These are phyloP conservation scores for Brachionus sp. DNA, from an alignment of 1,140 invertebrate genomes.

Conservation along the genomic window DNA sequence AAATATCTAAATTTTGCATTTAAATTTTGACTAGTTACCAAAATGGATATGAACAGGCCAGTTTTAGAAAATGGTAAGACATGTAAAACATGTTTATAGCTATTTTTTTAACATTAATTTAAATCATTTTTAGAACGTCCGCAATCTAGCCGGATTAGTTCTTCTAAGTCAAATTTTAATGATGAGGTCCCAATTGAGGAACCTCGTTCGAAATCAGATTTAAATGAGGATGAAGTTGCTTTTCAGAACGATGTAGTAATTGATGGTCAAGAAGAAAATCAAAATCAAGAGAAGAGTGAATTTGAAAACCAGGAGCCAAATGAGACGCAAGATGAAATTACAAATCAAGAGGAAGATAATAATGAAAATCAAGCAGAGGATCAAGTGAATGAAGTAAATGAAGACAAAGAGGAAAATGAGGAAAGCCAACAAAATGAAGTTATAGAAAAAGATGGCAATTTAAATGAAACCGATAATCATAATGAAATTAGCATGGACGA, in stretches of 20 bases:
- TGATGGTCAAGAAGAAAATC: background rate
- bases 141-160: background rate
- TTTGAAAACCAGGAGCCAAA: background rate
- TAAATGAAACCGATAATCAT: background rate
- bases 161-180: slow-evolving; percentile 16
- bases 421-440: background rate
- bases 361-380: background rate
- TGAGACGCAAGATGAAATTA: too few relatives aligned
- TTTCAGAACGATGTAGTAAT: background rate
- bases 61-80: background rate
- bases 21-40: background rate
- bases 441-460: background rate
- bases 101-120: background rate
- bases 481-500: background rate
- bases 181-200: background rate
- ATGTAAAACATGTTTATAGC: background rate
- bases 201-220: slow-evolving; percentile 7
- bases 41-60: slow-evolving; percentile 44
- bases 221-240: slow-evolving; percentile 7
- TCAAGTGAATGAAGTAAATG: background rate
- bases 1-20: background rate
- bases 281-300: background rate
- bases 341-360: background rate
- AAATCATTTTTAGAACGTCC: background rate
- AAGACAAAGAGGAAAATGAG: background rate